phyloP scores from a whole-genome alignment of 2,797 vertebrate species.

The Sternotherus odoratus region DNA sequence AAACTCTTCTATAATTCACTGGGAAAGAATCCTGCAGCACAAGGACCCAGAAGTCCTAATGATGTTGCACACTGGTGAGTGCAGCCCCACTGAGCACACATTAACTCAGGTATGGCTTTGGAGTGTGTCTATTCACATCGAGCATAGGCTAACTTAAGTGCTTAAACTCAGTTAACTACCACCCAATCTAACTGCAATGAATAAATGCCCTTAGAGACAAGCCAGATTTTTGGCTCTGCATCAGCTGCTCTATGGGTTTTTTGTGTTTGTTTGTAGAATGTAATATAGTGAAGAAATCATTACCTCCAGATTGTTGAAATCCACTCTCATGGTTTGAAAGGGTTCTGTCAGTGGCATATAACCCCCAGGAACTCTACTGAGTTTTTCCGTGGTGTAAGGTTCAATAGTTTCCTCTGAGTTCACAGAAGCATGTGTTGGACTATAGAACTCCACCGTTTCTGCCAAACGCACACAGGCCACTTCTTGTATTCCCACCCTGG shows the following conservation, averaged over 20 bases:
- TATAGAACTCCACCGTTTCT: conserved; percentile 86
- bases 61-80: neutral
- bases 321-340: conserved; percentile 89
- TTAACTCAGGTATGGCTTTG: neutral
- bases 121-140: neutral
- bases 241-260: neutral
- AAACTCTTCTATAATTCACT: neutral
- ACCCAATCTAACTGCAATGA: neutral
- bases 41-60: neutral
- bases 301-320: conserved; percentile 95
- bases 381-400: conserved; percentile 97
- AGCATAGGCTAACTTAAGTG: neutral
- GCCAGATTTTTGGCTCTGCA: fast-evolving
- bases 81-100: neutral
- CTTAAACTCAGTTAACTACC: neutral
- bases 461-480: conserved; percentile 87
- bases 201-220: neutral
- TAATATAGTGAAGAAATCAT: neutral
- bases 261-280: fast-evolving
- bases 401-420: conserved; percentile 89
- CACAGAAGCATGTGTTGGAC: conserved; percentile 84
- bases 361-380: conserved; percentile 91
- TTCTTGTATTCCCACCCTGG: conserved; percentile 85
- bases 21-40: neutral
- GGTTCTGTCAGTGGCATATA: conserved; percentile 89